Evolutionary conservation across 2,113 vertebrate genomes (phyloP), one percentile per base, ranked within the genome.

Genomic region (Misgurnus anguillicaudatus): DNA sequence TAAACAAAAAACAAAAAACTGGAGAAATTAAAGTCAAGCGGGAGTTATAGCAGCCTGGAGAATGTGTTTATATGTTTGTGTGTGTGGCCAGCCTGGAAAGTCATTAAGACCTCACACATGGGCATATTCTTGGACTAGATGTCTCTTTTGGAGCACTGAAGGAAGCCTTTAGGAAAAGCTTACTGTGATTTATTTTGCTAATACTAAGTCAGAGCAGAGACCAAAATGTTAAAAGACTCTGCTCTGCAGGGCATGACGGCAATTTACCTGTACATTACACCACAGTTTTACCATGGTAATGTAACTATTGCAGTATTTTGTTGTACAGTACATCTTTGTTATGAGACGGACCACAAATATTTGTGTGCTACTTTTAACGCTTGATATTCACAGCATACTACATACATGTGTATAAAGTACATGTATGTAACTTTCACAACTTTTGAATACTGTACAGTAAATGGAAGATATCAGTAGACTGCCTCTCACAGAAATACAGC

Each of bases 81-180:
- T 64, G 70, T 73, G 82, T 77, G 78, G 75, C 77, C 85, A 87
- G 85, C 53, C 84, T 80, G 79, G 83, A 81, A 85, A 85, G 79
- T 85, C 81, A 80, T 78, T 87, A 82, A 72, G 79, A 78, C 70
- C 75, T 75, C 62, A 65, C 58, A 47, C 66, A 57, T 13, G 67
- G 77, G 78, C 73, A 82, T 78, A 64, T 78, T 60, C 76, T 79
- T 80, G 69, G 16, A 4, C 45, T 68, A 72, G 80, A 76, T 41
- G 71, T 75, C 80, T 38, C 55, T 84, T 80, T 78, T 72, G 36
- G 72, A 73, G 75, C 45, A 71, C 71, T 73, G 4, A 10, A 75
- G 75, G 75, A 77, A 68, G 51, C 38, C 61, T 75, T 77, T 53
- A 63, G 53, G 76, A 66, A 80, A 61, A 63, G 36, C 41, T 36